Conservation (phyloP, 1,140 invertebrate genomes). For the Antheraea mylitta region DNA sequence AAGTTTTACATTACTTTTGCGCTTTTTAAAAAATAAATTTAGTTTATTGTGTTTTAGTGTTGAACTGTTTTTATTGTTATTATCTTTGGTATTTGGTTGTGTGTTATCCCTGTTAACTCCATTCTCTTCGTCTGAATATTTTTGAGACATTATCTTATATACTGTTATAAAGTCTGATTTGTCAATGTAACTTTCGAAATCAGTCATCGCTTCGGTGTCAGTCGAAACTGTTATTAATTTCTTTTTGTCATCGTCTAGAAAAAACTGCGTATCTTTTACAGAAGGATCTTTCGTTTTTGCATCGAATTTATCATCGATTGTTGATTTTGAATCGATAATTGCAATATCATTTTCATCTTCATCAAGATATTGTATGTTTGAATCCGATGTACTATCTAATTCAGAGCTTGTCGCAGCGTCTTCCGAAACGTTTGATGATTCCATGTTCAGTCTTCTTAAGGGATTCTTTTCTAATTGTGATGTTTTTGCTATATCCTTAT, state of each 20-base stretch:
- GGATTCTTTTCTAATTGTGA: background rate
- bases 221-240: background rate
- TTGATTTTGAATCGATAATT: background rate
- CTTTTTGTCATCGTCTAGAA: background rate
- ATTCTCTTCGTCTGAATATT: background rate
- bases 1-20: too few relatives aligned
- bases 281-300: background rate
- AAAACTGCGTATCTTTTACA: background rate
- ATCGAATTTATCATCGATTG: background rate
- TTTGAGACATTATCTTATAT: conserved; percentile 38
- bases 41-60: background rate
- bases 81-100: background rate
- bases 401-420: too few relatives aligned
- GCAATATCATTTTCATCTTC: background rate
- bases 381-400: background rate
- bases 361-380: background rate
- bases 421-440: background rate
- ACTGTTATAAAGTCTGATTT: conserved; percentile 37
- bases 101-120: background rate
- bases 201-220: conserved; percentile 6
- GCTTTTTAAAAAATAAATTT: too few relatives aligned
- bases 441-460: background rate
- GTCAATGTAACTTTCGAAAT: conserved; percentile 17
- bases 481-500: conserved; percentile 12
- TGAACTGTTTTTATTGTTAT: background rate